Conservation (phyloP, 2,113 vertebrate species). For the Chroicocephalus ridibundus region DNA sequence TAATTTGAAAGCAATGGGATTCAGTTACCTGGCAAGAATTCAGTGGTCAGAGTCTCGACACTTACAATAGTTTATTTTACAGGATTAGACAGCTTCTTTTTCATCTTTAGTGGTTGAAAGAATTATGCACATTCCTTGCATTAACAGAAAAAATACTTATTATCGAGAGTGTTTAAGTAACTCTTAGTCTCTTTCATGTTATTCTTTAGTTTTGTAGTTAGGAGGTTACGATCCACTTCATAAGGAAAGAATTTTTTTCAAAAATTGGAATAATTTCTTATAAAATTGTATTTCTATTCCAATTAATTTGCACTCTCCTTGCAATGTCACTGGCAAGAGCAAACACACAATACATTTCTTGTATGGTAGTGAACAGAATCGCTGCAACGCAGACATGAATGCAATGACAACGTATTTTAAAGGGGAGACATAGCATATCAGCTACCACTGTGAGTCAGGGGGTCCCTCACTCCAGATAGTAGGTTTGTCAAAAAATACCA, state of each 20-base stretch:
- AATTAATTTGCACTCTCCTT: neutral
- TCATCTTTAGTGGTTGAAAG: neutral
- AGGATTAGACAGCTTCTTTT: conserved; percentile 6
- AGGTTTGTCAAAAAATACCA: neutral
- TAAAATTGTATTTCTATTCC: neutral
- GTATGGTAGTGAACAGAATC: neutral
- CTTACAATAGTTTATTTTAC: neutral
- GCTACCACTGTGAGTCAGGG: neutral
- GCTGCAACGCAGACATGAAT: neutral
- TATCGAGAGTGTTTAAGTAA: neutral
- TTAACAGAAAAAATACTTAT: neutral
- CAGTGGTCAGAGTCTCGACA: neutral
- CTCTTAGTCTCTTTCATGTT: neutral
- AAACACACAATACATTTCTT: neutral
- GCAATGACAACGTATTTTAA: neutral
- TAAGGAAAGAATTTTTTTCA: neutral
- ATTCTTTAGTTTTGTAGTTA: neutral
- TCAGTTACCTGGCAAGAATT: conserved; percentile 21
- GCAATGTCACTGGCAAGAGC: neutral
- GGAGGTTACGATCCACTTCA: neutral
- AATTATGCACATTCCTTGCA: neutral
- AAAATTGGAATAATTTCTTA: neutral
- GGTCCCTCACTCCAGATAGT: neutral
- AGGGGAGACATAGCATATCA: neutral
- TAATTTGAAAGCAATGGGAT: neutral